A percentile compares a stretch with the other conserved stretches of the same genome.
These are phyloP conservation scores for Pangasianodon hypophthalmus DNA, from an alignment of 2,113 vertebrate species.

Conservation along the genomic window DNA sequence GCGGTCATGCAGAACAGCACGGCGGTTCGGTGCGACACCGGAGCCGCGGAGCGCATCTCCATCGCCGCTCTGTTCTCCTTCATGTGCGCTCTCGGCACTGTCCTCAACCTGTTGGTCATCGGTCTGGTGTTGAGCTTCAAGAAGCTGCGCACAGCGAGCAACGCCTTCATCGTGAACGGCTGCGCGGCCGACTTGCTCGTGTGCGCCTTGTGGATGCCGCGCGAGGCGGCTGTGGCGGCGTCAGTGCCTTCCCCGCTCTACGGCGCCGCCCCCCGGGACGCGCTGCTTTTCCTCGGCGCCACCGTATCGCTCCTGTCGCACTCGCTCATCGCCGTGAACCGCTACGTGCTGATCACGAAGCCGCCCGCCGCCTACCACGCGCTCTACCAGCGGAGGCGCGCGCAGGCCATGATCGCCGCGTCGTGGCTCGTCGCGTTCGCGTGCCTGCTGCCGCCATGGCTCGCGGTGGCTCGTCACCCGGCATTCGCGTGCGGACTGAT, in stretches of 20 bases:
- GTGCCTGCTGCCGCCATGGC: conserved; percentile 76
- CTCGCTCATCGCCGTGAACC: conserved; percentile 85
- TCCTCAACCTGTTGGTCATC: conserved; percentile 84
- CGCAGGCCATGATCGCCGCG: conserved; percentile 79
- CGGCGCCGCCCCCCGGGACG: conserved; percentile 64
- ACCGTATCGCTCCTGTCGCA: conserved; percentile 83
- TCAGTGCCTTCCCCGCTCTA: conserved; percentile 65
- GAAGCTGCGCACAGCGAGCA: conserved; percentile 85
- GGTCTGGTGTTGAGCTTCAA: conserved; percentile 84
- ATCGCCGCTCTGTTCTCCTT: conserved; percentile 78
- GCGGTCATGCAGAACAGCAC: conserved; percentile 35
- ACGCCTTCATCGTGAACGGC: conserved; percentile 86
- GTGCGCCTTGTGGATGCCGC: conserved; percentile 88
- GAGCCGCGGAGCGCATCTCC: conserved; percentile 50
- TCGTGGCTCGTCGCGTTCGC: conserved; percentile 80
- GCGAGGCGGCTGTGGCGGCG: conserved; percentile 80
- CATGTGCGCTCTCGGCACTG: conserved; percentile 80
- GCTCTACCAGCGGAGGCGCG: conserved; percentile 80
- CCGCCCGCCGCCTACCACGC: conserved; percentile 82
- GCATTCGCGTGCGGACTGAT: conserved; percentile 48
- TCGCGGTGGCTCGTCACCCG: conserved; percentile 57
- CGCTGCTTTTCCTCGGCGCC: conserved; percentile 80
- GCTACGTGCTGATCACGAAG: conserved; percentile 85
- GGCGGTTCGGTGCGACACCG: conserved; percentile 13
- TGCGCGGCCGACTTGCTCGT: conserved; percentile 83